These are phyloP conservation scores for Pygathrix nemaeus DNA, from an alignment of 2,113 vertebrate species.

Conservation along the genomic window DNA sequence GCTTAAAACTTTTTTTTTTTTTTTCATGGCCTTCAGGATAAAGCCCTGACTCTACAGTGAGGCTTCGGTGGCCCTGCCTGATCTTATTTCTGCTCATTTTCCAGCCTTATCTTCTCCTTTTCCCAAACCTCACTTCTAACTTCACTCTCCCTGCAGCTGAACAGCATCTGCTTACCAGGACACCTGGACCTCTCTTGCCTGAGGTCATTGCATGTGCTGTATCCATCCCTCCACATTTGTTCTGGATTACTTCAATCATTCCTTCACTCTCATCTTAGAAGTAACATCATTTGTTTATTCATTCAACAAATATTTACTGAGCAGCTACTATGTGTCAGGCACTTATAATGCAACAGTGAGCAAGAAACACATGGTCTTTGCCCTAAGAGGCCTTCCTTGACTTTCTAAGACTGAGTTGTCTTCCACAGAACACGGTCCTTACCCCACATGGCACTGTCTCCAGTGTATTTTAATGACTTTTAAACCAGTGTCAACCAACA, in stretches of 20 bases:
- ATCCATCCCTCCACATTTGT: not conserved
- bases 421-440: not conserved
- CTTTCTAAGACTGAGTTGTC: not conserved
- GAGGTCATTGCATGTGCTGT: no score
- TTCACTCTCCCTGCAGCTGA: accelerated
- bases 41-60: not conserved
- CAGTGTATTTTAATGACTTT: not conserved
- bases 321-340: not conserved
- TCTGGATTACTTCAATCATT: not conserved
- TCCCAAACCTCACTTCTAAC: not conserved
- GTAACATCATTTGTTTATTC: not conserved
- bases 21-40: not conserved
- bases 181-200: not conserved
- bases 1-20: not conserved
- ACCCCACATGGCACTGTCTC: not conserved
- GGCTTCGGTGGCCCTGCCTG: not conserved
- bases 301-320: not conserved
- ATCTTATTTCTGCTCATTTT: not conserved
- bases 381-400: not conserved
- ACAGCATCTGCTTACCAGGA: accelerated
- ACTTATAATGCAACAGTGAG: not conserved
- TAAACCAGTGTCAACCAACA: not conserved
- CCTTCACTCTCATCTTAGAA: not conserved
- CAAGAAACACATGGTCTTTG: not conserved
- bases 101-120: not conserved